phyloP scores from a whole-genome alignment of 2,888 invertebrate genomes.

The Yponomeuta evonymella region DNA sequence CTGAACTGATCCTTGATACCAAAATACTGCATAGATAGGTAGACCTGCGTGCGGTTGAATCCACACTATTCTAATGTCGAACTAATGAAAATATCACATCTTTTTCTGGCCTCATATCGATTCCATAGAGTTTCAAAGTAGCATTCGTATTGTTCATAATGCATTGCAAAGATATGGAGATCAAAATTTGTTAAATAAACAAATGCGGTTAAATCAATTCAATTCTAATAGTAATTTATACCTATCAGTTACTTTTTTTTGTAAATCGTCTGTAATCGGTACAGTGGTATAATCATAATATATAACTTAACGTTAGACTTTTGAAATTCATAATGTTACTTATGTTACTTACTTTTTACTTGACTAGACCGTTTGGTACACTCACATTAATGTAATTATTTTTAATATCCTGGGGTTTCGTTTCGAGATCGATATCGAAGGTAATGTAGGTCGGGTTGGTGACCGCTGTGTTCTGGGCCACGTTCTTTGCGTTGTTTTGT shows the following conservation, averaged over 20 bases:
- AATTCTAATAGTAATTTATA: too few relatives aligned
- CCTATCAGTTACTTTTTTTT: too few relatives aligned
- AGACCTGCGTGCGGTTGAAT: too few relatives aligned
- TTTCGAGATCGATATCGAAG: conserved; percentile 48
- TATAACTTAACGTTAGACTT: background rate
- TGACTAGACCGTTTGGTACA: conserved; percentile 66
- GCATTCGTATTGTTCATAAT: too few relatives aligned
- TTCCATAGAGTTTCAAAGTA: background rate
- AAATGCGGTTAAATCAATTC: too few relatives aligned
- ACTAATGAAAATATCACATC: conserved; percentile 16
- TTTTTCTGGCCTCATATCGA: conserved; percentile 4
- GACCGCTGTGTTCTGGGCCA: conserved; percentile 42
- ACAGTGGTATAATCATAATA: background rate
- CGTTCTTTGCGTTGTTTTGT: conserved; percentile 50
- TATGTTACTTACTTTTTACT: conserved; percentile 36
- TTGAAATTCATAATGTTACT: background rate
- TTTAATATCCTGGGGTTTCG: conserved; percentile 53
- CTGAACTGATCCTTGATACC: background rate
- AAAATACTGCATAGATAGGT: background rate
- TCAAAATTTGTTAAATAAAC: background rate
- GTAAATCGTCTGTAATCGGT: background rate
- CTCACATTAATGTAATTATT: conserved; percentile 51
- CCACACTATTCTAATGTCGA: too few relatives aligned
- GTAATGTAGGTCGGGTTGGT: conserved; percentile 66
- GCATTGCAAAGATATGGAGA: background rate